Conservation (phyloP, 2,797 vertebrate genomes). For the Melanotaenia maccullochi region DNA sequence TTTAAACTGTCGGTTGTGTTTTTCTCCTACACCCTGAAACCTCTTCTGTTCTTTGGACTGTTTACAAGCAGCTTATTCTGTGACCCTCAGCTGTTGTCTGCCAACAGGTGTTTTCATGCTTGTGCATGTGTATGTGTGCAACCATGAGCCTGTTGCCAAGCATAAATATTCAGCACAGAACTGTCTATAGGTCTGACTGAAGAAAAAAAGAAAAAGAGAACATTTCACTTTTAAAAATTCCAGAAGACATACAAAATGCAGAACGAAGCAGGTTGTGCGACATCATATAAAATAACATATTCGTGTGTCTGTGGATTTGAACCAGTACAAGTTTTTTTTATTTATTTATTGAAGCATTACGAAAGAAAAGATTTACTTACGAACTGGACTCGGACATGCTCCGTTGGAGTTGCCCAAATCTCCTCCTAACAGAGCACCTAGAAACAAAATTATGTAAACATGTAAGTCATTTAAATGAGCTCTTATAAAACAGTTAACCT, state of each 20-base stretch:
- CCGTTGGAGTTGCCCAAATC: slow-evolving; percentile 93
- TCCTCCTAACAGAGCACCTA: slow-evolving; percentile 93
- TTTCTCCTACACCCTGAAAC: slow-evolving; percentile 50
- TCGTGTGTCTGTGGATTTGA: background rate
- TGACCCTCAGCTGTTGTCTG: slow-evolving; percentile 79
- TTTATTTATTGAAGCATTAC: background rate
- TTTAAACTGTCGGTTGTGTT: slow-evolving; percentile 35
- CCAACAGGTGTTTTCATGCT: slow-evolving; percentile 72
- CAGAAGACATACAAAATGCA: background rate
- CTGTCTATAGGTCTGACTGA: slow-evolving; percentile 3
- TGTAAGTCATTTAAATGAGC: background rate
- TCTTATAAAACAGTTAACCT: slow-evolving; percentile 4
- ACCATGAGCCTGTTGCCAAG: slow-evolving; percentile 44
- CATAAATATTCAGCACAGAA: slow-evolving; percentile 33
- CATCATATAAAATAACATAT: no score
- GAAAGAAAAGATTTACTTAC: slow-evolving; percentile 81
- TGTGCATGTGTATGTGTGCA: slow-evolving; percentile 19
- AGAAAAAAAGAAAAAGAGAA: background rate
- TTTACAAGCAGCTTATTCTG: slow-evolving; percentile 69
- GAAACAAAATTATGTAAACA: background rate
- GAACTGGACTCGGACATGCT: slow-evolving; percentile 94
- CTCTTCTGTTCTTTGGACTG: slow-evolving; percentile 64
- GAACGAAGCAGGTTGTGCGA: background rate
- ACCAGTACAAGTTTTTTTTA: background rate
- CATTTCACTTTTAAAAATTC: background rate